phyloP scores from a whole-genome alignment of 1,140 invertebrate species.

The Aplysia californica region DNA sequence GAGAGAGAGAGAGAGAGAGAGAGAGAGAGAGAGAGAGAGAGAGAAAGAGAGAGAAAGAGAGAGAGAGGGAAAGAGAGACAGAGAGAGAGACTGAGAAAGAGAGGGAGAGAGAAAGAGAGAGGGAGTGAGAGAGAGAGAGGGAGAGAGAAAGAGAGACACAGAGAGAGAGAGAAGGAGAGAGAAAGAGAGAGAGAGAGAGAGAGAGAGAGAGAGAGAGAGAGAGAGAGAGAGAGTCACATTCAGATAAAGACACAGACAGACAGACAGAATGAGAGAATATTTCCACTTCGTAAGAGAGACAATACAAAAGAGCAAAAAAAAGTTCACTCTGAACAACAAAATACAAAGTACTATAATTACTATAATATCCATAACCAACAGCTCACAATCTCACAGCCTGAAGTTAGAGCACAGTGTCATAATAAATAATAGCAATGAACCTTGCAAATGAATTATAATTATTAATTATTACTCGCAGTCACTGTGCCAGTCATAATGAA shows the following conservation, averaged over 20 bases:
- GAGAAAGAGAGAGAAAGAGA: not conserved
- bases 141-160: not conserved
- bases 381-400: no score
- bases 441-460: no score
- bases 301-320: no score
- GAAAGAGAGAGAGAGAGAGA: constrained; percentile 8
- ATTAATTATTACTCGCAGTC: no score
- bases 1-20: not conserved
- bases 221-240: constrained; percentile 1
- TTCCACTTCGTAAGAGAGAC: no score
- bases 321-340: no score
- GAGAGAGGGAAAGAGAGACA: not conserved
- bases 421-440: no score
- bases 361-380: no score
- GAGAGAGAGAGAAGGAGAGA: not conserved
- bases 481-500: no score
- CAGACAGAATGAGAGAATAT: constrained; percentile 1
- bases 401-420: no score
- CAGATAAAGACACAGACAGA: not conserved
- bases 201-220: not conserved
- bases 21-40: constrained; percentile 13
- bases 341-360: no score
- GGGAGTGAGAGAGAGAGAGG: not conserved
- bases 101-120: not conserved
- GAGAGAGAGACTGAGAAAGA: not conserved